Conservation (phyloP, 2,113 vertebrate species). For the Heterochromis multidens region DNA sequence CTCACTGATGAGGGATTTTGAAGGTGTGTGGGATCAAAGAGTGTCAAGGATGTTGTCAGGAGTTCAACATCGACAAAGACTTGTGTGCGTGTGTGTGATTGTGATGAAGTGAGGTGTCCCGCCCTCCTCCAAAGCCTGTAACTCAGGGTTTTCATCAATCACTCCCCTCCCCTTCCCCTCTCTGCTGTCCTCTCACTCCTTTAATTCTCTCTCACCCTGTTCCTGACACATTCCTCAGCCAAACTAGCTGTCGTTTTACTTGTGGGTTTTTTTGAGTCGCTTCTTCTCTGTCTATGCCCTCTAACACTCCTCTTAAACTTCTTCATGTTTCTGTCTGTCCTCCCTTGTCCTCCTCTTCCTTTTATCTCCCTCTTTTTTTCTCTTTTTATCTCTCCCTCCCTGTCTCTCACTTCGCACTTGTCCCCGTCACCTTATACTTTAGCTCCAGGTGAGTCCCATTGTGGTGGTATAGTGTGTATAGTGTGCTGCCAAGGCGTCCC, state of each 20-base stretch:
- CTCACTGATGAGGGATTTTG: background rate
- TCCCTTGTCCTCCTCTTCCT: background rate
- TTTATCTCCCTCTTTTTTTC: background rate
- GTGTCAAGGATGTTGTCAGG: slow-evolving; percentile 12
- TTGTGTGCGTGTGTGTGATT: slow-evolving; percentile 1
- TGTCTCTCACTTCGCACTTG: background rate
- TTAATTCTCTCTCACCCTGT: slow-evolving; percentile 8
- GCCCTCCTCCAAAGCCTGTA: slow-evolving; percentile 47
- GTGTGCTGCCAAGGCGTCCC: background rate
- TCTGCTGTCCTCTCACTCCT: slow-evolving; percentile 18
- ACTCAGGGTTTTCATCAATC: slow-evolving; percentile 58
- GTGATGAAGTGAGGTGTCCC: slow-evolving; percentile 56
- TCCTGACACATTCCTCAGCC: slow-evolving; percentile 22
- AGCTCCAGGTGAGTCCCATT: slow-evolving; percentile 33
- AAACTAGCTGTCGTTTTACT: background rate
- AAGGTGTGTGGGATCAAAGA: slow-evolving; percentile 47
- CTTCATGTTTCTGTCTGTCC: background rate
- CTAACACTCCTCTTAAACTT: background rate
- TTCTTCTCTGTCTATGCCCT: background rate
- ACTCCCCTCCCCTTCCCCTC: slow-evolving; percentile 22
- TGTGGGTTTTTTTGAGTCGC: background rate
- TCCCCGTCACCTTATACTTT: slow-evolving; percentile 10
- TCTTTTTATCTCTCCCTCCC: background rate
- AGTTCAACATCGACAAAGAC: slow-evolving; percentile 20
- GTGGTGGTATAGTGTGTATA: background rate